A percentile compares a stretch with the other conserved stretches of the same genome.
These are phyloP conservation scores for Pseudomyrmex gracilis DNA, from an alignment of 1,140 invertebrate species.

Conservation along the genomic window DNA sequence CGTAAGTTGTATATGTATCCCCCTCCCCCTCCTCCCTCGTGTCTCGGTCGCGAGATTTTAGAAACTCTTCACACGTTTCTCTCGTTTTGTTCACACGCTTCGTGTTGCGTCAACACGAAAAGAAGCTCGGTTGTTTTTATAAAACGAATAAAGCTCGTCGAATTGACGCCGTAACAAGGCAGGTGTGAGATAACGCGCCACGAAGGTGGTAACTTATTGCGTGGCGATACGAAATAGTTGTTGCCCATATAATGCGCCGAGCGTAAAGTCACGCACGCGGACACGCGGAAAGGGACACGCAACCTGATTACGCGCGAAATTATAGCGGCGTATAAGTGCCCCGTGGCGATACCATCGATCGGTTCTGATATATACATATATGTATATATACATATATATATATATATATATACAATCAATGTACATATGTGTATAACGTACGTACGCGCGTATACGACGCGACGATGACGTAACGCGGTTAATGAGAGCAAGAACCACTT, in stretches of 20 bases:
- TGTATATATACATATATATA: no score
- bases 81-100: no score
- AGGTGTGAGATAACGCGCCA: slow-evolving; percentile 40
- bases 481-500: slow-evolving; percentile 49
- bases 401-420: no score
- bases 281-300: slow-evolving; percentile 45
- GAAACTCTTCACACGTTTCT: no score
- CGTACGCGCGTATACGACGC: background rate
- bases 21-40: no score
- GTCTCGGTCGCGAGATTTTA: no score
- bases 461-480: slow-evolving; percentile 46
- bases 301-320: slow-evolving; percentile 55
- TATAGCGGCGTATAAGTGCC: slow-evolving; percentile 23
- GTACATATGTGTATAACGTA: no score
- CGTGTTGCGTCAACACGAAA: background rate
- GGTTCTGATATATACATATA: slow-evolving; percentile 11
- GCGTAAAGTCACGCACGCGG: slow-evolving; percentile 50
- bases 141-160: background rate
- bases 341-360: slow-evolving; percentile 49
- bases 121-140: background rate
- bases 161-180: background rate
- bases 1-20: no score
- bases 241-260: slow-evolving; percentile 39
- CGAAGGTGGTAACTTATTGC: slow-evolving; percentile 43
- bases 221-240: slow-evolving; percentile 45